Percentiles rank a stretch among this genome's conserved stretches.
These are phyloP conservation scores for Habropoda laboriosa DNA, from an alignment of 1,140 invertebrate genomes.

Conservation along the genomic window DNA sequence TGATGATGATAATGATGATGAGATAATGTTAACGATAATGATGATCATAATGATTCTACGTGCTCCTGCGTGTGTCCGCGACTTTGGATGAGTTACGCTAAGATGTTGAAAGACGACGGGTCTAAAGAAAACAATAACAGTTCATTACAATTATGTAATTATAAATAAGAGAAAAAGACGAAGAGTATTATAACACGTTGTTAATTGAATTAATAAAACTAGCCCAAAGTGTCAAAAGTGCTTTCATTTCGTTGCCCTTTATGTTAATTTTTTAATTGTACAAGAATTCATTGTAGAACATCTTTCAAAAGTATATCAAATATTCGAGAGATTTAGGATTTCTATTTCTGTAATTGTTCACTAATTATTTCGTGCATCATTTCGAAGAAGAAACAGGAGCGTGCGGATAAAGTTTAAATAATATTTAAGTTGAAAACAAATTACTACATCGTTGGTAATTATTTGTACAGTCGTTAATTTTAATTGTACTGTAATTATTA, in stretches of 20 bases:
- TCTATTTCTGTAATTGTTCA: too few relatives aligned
- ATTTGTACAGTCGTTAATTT: too few relatives aligned
- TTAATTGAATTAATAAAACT: slow-evolving; percentile 83
- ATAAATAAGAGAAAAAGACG: slow-evolving; percentile 81
- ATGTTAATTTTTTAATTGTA: not conserved
- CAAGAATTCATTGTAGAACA: too few relatives aligned
- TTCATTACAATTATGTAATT: slow-evolving; percentile 82
- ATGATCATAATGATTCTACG: slow-evolving; percentile 66
- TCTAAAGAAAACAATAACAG: slow-evolving; percentile 81
- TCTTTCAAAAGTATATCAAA: too few relatives aligned
- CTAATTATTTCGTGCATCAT: too few relatives aligned
- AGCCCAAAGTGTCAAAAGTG: slow-evolving; percentile 76
- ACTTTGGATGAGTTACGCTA: slow-evolving; percentile 76
- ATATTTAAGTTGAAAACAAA: too few relatives aligned
- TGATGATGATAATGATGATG: slow-evolving; percentile 50
- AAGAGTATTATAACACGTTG: slow-evolving; percentile 82
- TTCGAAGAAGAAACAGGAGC: too few relatives aligned
- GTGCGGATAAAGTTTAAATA: too few relatives aligned
- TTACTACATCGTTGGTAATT: too few relatives aligned
- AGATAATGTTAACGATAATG: slow-evolving; percentile 37
- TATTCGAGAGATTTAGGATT: too few relatives aligned
- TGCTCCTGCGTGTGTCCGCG: slow-evolving; percentile 69
- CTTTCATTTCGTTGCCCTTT: slow-evolving; percentile 13
- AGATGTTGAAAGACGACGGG: slow-evolving; percentile 77
- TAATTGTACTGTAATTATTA: too few relatives aligned